Evolutionary conservation across 2,888 invertebrate species (phyloP).

Genomic region (Cephus runcator): DNA sequence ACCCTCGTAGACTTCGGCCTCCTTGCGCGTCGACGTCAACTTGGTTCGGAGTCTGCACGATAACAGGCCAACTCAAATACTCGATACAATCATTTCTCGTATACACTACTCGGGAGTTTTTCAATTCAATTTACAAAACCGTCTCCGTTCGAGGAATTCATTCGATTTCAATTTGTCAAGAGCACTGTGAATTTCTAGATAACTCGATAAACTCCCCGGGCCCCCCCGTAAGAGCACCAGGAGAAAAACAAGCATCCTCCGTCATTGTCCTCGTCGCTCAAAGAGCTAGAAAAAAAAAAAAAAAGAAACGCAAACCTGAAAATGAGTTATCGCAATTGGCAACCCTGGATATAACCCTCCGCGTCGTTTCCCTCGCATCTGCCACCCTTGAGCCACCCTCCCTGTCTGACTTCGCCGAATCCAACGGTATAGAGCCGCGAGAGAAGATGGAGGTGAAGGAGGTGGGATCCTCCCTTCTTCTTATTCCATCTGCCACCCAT

Average conservation of each 20-base stretch:
- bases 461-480: constrained; percentile 34
- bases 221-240: background rate
- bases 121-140: background rate
- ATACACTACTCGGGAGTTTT: background rate
- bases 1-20: background rate
- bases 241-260: constrained; percentile 15
- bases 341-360: constrained; percentile 13
- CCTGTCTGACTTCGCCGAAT: constrained; percentile 10
- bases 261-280: constrained; percentile 18
- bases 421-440: background rate
- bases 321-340: constrained; percentile 29
- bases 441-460: background rate
- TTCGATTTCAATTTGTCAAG: background rate
- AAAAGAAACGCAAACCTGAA: constrained; percentile 18
- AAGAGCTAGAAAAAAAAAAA: constrained; percentile 16
- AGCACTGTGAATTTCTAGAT: background rate
- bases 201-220: background rate
- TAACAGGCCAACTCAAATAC: background rate
- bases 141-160: background rate
- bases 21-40: background rate
- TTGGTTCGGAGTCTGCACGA: background rate
- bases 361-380: constrained; percentile 29
- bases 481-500: constrained; percentile 55
- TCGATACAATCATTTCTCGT: background rate
- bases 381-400: constrained; percentile 26